Base-by-base conservation (phyloP, 2,797 vertebrate genomes). In the Chelidonichthys spinosus region DNA sequence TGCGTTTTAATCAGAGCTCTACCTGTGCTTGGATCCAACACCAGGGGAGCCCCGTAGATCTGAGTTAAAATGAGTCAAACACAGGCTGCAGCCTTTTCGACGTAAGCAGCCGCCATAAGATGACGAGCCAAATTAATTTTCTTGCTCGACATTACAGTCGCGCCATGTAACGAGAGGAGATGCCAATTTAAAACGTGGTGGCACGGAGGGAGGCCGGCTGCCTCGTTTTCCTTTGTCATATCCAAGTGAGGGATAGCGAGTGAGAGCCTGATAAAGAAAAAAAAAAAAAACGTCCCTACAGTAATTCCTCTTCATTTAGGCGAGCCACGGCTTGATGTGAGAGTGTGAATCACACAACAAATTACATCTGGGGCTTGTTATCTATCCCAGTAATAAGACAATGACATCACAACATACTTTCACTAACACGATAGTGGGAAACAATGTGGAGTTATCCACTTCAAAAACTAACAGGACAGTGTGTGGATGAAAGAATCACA, bases 261-360 rank as follows among this genome's bases (percentile, higher is more conserved):
- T 3, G 63, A 69, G 61, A 50, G 75, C 8, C 59, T 44, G 75
- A 81, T 78, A 70, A 83, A 81, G 61, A 78, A 75, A 4, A 33
- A 3, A 18, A 11, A 50, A 82, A 74, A 55, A 82, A 74, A 13
- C 14, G 1, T 75, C 88, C 79, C 74, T 49, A 62, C 70, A 76
- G 79, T 87, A 73, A 93, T 91, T 92, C 81, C 81, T 92, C 85
- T 88, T 92, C 81, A 87, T 91, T 91, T 90, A 75, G 72, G 33
- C 71, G 49, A 69, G 77, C 74, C 71, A 67, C 53, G 43, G 77
- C 75, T 77, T 79, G 84, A 88, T 81, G 59, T 69, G 83, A 67
- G 63, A 73, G 69, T 63, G 77, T 85, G 85, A 90, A 86, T 83
- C 68, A 17, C 67, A 84, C 74, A 75, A 86, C 82, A 90, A 86